Percentiles rank a stretch among this genome's conserved stretches.
phyloP scores from a whole-genome alignment of 2,113 vertebrate species.

The Myrmophylax atrothorax region DNA sequence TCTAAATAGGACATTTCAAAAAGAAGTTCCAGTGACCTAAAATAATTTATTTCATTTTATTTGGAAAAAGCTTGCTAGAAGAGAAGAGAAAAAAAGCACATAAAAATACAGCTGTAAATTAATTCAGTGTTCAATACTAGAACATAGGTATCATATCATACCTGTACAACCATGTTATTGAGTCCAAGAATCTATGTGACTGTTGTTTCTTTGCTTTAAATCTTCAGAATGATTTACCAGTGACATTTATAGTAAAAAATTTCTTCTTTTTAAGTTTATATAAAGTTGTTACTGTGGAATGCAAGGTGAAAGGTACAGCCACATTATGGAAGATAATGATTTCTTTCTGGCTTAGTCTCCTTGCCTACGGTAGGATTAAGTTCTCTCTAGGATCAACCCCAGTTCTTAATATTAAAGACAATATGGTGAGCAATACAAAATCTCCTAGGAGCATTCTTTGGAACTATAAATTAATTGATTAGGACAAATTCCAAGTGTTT shows the following conservation, averaged over 20 bases:
- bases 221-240: constrained; percentile 42
- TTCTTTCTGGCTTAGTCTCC: not conserved
- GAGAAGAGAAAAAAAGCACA: not conserved
- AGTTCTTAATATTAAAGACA: not conserved
- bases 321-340: not conserved
- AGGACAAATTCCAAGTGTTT: not conserved
- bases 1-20: not conserved
- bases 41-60: not conserved
- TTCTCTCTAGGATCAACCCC: not conserved
- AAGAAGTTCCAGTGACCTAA: not conserved
- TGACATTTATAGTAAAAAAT: constrained; percentile 32
- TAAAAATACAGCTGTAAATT: constrained; percentile 21
- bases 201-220: constrained; percentile 49
- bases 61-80: constrained; percentile 6
- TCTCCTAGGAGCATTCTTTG: not conserved
- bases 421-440: not conserved
- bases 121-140: constrained; percentile 47
- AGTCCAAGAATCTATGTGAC: constrained; percentile 57
- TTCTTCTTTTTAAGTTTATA: constrained; percentile 9
- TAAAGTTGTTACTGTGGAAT: not conserved
- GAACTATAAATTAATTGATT: not conserved
- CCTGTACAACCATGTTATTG: constrained; percentile 54
- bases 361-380: not conserved
- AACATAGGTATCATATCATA: constrained; percentile 40
- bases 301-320: not conserved